Evolutionary conservation across 1,140 invertebrate species (phyloP).

Genomic region (Diorhabda sublineata): DNA sequence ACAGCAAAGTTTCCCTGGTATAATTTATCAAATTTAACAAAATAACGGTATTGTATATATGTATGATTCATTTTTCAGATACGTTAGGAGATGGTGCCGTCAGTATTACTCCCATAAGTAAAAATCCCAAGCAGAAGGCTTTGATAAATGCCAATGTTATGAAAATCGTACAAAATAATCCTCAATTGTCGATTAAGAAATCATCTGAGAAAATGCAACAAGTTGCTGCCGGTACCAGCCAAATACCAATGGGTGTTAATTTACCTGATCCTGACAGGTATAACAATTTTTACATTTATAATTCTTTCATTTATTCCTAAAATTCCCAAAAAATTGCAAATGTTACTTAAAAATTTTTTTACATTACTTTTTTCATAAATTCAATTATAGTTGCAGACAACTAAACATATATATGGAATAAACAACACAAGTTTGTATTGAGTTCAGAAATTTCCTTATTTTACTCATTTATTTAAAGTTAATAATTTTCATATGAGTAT

Average conservation of each 20-base stretch:
- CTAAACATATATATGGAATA: no score
- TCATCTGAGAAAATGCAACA: conserved; percentile 14
- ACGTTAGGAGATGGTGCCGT: conserved; percentile 34
- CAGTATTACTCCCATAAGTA: conserved; percentile 42
- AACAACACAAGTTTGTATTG: no score
- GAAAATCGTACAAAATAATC: conserved; percentile 44
- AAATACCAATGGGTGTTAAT: neutral
- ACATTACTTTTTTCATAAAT: no score
- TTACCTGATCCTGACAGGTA: conserved; percentile 10
- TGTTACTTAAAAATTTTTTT: no score
- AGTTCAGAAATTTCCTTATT: no score
- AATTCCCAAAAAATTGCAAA: no score
- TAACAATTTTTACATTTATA: neutral
- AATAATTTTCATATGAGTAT: no score
- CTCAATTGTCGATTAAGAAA: conserved; percentile 39
- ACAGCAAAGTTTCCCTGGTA: conserved; percentile 11
- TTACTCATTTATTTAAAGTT: no score
- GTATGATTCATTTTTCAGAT: neutral
- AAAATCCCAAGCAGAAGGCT: conserved; percentile 32
- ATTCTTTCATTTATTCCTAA: no score
- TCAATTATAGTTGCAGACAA: no score
- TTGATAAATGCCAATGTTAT: conserved; percentile 41
- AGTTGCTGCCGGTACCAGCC: conserved; percentile 5
- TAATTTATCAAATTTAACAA: neutral
- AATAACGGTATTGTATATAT: neutral